Percentiles rank a stretch among this genome's conserved stretches.
Evolutionary conservation across 2,797 vertebrate species (phyloP).

Genomic region (Uromys caudimaculatus): DNA sequence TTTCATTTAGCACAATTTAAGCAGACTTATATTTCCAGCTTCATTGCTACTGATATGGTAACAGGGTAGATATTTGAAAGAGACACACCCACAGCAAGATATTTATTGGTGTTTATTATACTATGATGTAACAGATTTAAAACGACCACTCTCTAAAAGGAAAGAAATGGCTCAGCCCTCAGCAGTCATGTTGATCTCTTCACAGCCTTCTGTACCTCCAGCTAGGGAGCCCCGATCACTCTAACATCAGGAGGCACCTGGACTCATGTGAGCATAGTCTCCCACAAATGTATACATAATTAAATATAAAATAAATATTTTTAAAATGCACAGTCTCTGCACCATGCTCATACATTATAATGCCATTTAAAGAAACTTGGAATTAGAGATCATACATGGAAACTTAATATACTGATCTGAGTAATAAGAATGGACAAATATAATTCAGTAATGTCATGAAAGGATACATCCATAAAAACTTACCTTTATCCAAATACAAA

Average conservation of each 20-base stretch:
- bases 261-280: neutral
- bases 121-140: neutral
- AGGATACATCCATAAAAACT: neutral
- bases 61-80: too few relatives aligned
- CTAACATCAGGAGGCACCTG: neutral
- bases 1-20: neutral
- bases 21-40: neutral
- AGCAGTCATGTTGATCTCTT: rapidly evolving
- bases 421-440: neutral
- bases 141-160: neutral
- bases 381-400: neutral
- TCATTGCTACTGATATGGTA: neutral
- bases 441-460: neutral
- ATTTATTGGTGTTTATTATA: neutral
- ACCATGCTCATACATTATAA: neutral
- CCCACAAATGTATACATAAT: neutral
- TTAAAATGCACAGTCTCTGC: neutral
- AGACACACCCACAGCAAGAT: neutral
- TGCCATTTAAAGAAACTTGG: neutral
- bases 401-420: neutral
- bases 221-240: neutral
- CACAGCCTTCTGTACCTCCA: neutral
- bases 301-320: neutral
- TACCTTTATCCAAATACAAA: neutral
- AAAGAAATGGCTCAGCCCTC: neutral